These are phyloP conservation scores for Lycaon pictus DNA, from an alignment of 2,113 vertebrate species.

Conservation along the genomic window DNA sequence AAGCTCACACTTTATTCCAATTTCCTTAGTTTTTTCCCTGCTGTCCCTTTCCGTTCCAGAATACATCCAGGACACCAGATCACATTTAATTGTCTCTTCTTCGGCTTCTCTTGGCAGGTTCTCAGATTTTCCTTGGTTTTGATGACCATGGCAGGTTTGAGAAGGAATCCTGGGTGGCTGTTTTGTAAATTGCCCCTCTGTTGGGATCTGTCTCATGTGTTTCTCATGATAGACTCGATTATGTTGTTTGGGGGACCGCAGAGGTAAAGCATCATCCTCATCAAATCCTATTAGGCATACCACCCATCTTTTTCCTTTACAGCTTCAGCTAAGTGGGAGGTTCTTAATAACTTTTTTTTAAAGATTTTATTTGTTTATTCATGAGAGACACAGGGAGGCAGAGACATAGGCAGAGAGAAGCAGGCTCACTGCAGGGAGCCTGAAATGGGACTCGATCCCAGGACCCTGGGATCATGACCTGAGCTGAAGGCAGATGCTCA, in stretches of 20 bases:
- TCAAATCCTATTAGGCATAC: accelerated
- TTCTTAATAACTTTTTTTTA: too few relatives aligned
- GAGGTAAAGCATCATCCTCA: not conserved
- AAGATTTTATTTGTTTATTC: too few relatives aligned
- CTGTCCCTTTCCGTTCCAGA: not conserved
- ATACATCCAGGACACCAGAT: accelerated
- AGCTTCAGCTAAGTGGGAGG: not conserved
- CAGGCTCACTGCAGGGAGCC: too few relatives aligned
- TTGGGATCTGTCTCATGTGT: not conserved
- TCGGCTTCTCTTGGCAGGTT: not conserved
- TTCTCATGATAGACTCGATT: not conserved
- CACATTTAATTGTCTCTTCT: not conserved
- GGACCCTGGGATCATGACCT: too few relatives aligned
- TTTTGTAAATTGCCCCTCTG: not conserved
- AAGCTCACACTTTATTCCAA: not conserved
- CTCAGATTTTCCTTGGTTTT: not conserved
- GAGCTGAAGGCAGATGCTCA: too few relatives aligned
- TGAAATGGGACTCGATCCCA: too few relatives aligned
- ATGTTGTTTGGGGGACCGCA: not conserved
- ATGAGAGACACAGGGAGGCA: too few relatives aligned
- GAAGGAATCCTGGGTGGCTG: not conserved
- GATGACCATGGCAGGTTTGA: not conserved
- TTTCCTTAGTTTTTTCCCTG: not conserved
- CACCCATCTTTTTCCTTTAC: not conserved
- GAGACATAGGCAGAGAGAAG: too few relatives aligned